Percentiles rank a stretch among this genome's conserved stretches.
Evolutionary conservation across 2,797 vertebrate genomes (phyloP).

Genomic region (Syndactyla subalaris): DNA sequence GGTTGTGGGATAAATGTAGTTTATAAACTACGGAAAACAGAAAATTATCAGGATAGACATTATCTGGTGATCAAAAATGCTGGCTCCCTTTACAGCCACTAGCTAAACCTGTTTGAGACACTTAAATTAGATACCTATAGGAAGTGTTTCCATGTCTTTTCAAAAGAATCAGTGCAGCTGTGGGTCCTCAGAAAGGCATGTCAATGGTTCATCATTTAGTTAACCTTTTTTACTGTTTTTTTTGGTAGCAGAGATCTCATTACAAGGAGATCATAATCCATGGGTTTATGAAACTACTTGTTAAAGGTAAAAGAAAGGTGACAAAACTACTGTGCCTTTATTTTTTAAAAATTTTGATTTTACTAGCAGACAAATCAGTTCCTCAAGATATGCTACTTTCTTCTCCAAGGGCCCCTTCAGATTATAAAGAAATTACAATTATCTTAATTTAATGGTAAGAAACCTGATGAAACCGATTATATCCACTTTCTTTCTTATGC

Average conservation of each 20-base stretch:
- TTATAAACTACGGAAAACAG: neutral
- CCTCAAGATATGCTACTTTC: neutral
- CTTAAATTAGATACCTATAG: neutral
- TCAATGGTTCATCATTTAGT: neutral
- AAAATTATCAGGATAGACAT: neutral
- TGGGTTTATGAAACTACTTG: neutral
- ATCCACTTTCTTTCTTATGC: neutral
- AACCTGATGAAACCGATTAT: conserved; percentile 1
- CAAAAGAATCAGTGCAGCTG: neutral
- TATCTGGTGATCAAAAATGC: neutral
- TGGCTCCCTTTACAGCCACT: neutral
- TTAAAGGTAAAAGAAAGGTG: neutral
- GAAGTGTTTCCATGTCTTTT: neutral
- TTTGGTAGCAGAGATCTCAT: neutral
- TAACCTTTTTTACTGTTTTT: neutral
- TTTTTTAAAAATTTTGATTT: neutral
- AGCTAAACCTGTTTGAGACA: neutral
- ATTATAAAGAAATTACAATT: fast-evolving
- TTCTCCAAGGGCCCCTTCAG: neutral
- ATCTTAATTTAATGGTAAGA: neutral
- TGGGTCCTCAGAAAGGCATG: neutral
- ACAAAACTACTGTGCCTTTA: neutral
- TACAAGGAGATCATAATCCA: neutral
- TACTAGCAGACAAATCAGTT: neutral
- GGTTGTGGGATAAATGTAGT: neutral